Conservation (phyloP, 2,797 vertebrate genomes). For the Phoebastria nigripes region DNA sequence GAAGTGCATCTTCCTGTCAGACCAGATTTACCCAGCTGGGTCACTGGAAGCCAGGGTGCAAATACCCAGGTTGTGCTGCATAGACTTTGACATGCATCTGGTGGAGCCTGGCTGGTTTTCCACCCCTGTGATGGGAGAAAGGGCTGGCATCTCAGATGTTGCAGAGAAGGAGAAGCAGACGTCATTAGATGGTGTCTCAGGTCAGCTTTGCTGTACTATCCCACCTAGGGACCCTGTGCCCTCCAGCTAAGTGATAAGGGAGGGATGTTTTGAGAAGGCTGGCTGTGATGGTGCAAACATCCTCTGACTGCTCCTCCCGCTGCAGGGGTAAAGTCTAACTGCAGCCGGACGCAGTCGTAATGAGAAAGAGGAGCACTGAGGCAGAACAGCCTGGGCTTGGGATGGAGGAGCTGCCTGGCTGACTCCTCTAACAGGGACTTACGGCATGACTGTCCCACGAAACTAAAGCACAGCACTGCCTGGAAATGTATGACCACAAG, state of each 20-base stretch:
- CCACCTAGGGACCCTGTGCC: background rate
- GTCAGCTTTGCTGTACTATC: background rate
- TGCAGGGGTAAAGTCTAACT: background rate
- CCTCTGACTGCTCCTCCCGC: background rate
- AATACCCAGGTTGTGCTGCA: background rate
- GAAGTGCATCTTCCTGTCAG: background rate
- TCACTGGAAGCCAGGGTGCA: background rate
- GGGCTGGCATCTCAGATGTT: rapidly evolving
- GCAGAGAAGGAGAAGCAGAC: background rate
- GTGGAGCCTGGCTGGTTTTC: background rate
- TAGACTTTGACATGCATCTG: background rate
- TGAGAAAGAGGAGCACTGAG: rapidly evolving
- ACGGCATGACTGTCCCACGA: rapidly evolving
- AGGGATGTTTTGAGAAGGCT: background rate
- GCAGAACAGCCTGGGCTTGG: background rate
- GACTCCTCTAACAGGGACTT: background rate
- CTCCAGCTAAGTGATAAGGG: background rate
- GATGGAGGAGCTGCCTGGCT: background rate
- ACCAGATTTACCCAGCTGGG: background rate
- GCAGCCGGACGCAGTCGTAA: rapidly evolving
- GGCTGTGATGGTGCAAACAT: background rate
- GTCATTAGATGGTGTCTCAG: rapidly evolving
- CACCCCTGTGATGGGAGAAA: background rate
- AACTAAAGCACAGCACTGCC: background rate
- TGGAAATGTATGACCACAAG: background rate